Conservation (phyloP, 2,797 vertebrate species). For the Craterocephalus amniculus region DNA sequence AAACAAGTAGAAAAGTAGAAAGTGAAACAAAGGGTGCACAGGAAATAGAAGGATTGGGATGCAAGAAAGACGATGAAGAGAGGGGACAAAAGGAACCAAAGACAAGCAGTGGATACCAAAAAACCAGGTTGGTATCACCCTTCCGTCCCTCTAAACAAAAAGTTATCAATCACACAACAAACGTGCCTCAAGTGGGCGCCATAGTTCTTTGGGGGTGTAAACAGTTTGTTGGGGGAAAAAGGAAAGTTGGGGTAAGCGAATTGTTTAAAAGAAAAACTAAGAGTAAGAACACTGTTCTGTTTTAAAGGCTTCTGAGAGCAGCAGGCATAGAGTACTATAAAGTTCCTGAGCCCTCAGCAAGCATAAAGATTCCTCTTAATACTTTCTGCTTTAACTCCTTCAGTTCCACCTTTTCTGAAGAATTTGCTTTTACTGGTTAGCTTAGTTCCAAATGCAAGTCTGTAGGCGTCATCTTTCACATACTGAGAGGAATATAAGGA, state of each 20-base stretch:
- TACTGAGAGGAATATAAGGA: constrained; percentile 57
- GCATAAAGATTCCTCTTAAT: constrained; percentile 67
- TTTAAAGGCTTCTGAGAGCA: constrained; percentile 80
- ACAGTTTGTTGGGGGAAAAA: constrained; percentile 73
- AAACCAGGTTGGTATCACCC: constrained; percentile 40
- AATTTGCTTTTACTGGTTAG: constrained; percentile 50
- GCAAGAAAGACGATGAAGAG: background rate
- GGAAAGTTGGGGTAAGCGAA: constrained; percentile 58
- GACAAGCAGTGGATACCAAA: constrained; percentile 24
- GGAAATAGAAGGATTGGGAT: background rate
- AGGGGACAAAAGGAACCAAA: background rate
- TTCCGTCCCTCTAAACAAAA: constrained; percentile 57
- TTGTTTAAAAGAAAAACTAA: constrained; percentile 56
- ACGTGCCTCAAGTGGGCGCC: constrained; percentile 65
- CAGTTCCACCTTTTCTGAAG: constrained; percentile 36
- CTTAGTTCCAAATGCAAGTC: constrained; percentile 54
- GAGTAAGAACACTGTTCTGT: constrained; percentile 67
- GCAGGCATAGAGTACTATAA: constrained; percentile 75
- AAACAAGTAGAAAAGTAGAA: constrained; percentile 14
- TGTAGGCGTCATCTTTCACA: constrained; percentile 65
- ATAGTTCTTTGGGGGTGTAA: constrained; percentile 81
- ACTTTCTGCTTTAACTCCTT: constrained; percentile 60
- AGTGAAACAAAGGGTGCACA: constrained; percentile 3
- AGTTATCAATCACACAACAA: constrained; percentile 66
- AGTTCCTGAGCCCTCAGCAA: constrained; percentile 83